Evolutionary conservation across 53 echinoderm and acorn worm genomes (phyloP), one percentile per base, ranked within the genome.

Genomic region (Apostichopus leukothele): DNA sequence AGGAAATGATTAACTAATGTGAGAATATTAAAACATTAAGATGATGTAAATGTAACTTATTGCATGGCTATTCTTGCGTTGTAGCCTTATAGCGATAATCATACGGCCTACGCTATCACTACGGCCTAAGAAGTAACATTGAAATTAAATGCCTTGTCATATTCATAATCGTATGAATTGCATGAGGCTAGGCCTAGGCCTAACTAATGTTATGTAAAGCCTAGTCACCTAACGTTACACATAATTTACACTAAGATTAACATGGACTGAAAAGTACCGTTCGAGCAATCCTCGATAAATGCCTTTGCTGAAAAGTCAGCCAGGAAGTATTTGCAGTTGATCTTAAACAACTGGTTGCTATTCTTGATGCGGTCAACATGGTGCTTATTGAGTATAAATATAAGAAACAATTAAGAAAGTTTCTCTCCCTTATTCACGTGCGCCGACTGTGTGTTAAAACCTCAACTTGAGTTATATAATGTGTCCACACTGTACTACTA

Each of bases 361-460:
- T 83, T 91, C 93, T 96, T 83, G 89, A 91, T 20, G 91, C 93
- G 0, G 96, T 93, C 68, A 95, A 93, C 93, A 96, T 95, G 59
- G 81, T 93, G 89, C 51, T 50, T 74, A 75, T 7, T 52, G n/a
- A 53, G 66, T 76, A 79, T 16, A 53, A 79, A 79, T 53, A 52
- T 7, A 5, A 79, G 50, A 79, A 53, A 18, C 79, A 13, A 53
- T 52, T 52, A 14, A 51, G 16, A 50, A 53, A 5, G n/a, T 53
- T 39, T 50, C 79, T 19, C n/a, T 52, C 52, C 5, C 16, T 51
- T 5, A 3, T 79, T 79, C 79, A 79, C 79, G 79, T 79, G 79
- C 79, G 51, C 79, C 63, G 63, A 13, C 12, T 63, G 9, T 63
- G 63, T 13, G 61, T 39, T 39, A 39, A 39, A 39, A 0, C 39